phyloP scores from a whole-genome alignment of 2,113 vertebrate species.

The Oryctolagus cuniculus region DNA sequence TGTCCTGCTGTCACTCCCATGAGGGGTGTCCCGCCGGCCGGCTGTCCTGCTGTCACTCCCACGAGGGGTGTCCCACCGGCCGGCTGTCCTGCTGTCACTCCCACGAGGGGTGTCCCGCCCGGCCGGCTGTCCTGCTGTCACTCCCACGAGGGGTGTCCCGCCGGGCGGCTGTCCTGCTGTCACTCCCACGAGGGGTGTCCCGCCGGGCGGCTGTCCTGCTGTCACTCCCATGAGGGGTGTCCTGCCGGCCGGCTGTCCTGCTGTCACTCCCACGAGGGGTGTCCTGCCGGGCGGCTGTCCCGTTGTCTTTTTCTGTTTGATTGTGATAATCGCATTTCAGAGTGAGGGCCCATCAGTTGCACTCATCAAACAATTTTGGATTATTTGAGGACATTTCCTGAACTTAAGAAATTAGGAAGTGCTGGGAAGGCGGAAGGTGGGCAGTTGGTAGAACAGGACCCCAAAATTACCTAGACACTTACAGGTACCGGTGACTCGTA shows the following conservation, averaged over 20 bases:
- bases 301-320: neutral
- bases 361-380: constrained; percentile 12
- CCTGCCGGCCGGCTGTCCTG: too few relatives aligned
- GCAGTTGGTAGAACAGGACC: neutral
- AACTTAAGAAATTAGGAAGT: constrained; percentile 3
- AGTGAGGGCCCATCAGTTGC: neutral
- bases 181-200: too few relatives aligned
- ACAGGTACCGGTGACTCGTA: neutral
- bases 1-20: neutral
- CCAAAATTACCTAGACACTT: neutral
- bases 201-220: too few relatives aligned
- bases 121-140: too few relatives aligned
- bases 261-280: too few relatives aligned
- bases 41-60: neutral
- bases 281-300: neutral
- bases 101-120: too few relatives aligned
- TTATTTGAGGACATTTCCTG: neutral
- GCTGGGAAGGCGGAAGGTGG: neutral
- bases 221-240: too few relatives aligned
- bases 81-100: neutral
- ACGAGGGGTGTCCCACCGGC: neutral
- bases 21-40: neutral
- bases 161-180: too few relatives aligned
- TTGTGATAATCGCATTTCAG: neutral
- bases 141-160: too few relatives aligned